Evolutionary conservation across 2,113 vertebrate species (phyloP).

Genomic region (Rafetus swinhoei): DNA sequence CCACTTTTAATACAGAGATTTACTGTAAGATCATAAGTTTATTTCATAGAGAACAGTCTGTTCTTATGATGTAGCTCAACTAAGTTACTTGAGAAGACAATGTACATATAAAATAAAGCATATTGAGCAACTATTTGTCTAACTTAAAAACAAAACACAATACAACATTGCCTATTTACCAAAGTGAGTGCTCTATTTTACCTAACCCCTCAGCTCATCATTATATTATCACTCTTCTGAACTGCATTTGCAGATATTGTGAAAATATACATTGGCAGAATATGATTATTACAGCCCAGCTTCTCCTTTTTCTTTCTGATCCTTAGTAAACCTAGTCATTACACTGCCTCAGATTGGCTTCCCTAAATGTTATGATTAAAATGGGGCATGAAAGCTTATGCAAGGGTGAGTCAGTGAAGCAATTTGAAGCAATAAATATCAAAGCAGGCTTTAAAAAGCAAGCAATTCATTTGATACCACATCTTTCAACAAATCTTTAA

Average conservation of each 20-base stretch:
- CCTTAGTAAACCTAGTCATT: slow-evolving; percentile 80
- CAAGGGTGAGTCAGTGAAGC: slow-evolving; percentile 81
- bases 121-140: slow-evolving; percentile 8
- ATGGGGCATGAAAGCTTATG: slow-evolving; percentile 76
- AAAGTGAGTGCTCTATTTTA: slow-evolving; percentile 34
- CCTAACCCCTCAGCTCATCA: slow-evolving; percentile 58
- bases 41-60: not conserved
- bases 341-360: slow-evolving; percentile 75
- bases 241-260: slow-evolving; percentile 75
- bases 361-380: slow-evolving; percentile 79
- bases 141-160: slow-evolving; percentile 24
- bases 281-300: slow-evolving; percentile 73
- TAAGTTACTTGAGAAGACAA: slow-evolving; percentile 1
- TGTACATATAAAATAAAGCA: not conserved
- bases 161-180: slow-evolving; percentile 24
- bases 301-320: slow-evolving; percentile 76
- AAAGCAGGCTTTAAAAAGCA: slow-evolving; percentile 80
- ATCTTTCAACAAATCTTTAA: slow-evolving; percentile 81
- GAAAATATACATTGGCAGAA: slow-evolving; percentile 56
- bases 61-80: slow-evolving; percentile 17
- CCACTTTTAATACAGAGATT: not conserved
- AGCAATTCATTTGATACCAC: slow-evolving; percentile 85
- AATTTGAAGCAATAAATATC: slow-evolving; percentile 88
- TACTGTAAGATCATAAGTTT: not conserved
- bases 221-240: slow-evolving; percentile 69